Base-by-base conservation (phyloP, 2,797 vertebrate species). In the Pyrocephalus nanus region DNA sequence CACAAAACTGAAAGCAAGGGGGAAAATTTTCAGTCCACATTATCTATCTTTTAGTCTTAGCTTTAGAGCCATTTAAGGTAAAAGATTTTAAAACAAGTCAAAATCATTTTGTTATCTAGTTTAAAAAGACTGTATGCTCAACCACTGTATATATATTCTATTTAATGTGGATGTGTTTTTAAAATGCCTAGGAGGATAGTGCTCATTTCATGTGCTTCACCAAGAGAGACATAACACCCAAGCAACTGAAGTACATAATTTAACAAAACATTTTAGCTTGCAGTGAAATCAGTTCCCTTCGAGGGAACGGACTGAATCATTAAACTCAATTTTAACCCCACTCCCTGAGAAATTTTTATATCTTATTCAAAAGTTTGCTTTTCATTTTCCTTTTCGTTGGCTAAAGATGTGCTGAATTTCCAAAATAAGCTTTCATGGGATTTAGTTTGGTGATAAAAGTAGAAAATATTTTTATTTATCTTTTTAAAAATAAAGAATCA, bases 21-120 rank as follows among this genome's bases (percentile, higher is more conserved):
- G 58, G 82, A 71, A 93, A 96, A 84, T 87, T 92, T 96, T 82
- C 95, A 96, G 94, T 94, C 86, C 86, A 62, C 83, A 90, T 93
- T 96, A 93, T 95, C 86, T 96, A 82, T 94, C 90, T 95, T 97
- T 97, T 96, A 94, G 82, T 95, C 96, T 97, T 95, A 95, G 93
- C 69, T 96, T 96, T 94, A 84, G 73, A 96, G 90, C 89, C 91
- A 88, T 95, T 96, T 96, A 97, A 97, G 84, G 70, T 91, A 96
- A 93, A 97, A 82, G 62, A 95, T 97, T 94, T 96, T 96, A 92
- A 97, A 97, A 96, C 93, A 97, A 96, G 95, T 94, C 91, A 95
- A 96, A 96, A 97, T 96, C 91, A 97, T 97, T 97, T 95, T 97
- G 92, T 96, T 96, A 88, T 92, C 86, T 97, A 79, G 80, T 91